Evolutionary conservation across 2,797 vertebrate genomes (phyloP), one percentile per base, ranked within the genome.

Genomic region (Rhynchotus rufescens): DNA sequence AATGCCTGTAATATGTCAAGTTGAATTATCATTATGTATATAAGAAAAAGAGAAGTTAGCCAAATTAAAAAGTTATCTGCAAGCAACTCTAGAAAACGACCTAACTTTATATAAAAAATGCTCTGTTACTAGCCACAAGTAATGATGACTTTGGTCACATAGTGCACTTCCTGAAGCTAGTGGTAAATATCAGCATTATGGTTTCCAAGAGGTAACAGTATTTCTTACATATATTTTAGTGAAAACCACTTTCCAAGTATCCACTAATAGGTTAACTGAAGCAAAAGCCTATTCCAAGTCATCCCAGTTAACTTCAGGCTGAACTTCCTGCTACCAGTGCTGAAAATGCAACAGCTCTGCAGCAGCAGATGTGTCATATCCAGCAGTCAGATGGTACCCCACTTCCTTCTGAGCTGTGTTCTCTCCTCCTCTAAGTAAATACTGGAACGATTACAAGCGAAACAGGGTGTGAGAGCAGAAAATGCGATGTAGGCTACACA

Each of bases 391-490:
- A 92, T 89, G 95, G 92, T n/a, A 90, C 80, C 67, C 88, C 10
- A 0, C 34, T 45, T 84, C 69, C 32, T 71, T 85, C 79, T 67
- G 73, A 44, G 80, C 89, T 69, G 45, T 84, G 77, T 87, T 88
- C 90, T 92, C 80, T 92, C 86, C 71, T 93, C 51, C 91, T 90
- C 66, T 23, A 9, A 52, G 66, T 61, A 92, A 96, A 97, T 57
- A 93, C 73, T 84, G 81, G 72, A 69, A 81, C 36, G 59, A 52
- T 61, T 84, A 78, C 56, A 91, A 76, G 76, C 61, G 49, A 84
- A 61, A 66, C 30, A 82, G 92, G 72, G 88, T 86, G 47, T 16
- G 32, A 84, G 86, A 60, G 25, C 84, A 84, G 65, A 13, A 61
- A 42, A 85, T 40, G 66, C 47, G 68, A 89, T 44, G 47, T 54